Conservation (phyloP, 2,797 vertebrate genomes). For the Mastacembelus armatus region DNA sequence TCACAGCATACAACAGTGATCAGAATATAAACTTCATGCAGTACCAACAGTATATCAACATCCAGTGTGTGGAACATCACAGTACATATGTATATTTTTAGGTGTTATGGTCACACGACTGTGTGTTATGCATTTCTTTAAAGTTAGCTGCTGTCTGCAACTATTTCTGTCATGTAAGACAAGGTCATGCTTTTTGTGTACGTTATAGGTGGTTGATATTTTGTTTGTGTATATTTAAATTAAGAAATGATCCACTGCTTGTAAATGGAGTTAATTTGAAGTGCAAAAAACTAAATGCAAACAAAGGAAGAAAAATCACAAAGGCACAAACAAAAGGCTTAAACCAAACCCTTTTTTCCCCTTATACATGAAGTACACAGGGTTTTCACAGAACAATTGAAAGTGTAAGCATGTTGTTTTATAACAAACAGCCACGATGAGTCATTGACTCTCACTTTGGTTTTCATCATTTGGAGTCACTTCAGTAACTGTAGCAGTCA, state of each 20-base stretch:
- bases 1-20: neutral
- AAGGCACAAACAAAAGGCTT: constrained; percentile 2
- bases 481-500: constrained; percentile 18
- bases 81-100: neutral
- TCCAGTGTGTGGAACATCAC: neutral
- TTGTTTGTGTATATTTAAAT: no score
- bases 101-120: no score
- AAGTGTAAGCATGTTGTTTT: constrained; percentile 45
- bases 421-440: constrained; percentile 49
- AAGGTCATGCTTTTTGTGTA: neutral
- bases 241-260: no score
- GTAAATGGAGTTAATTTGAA: no score
- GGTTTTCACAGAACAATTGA: constrained; percentile 53
- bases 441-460: constrained; percentile 38
- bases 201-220: no score
- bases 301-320: neutral
- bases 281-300: neutral
- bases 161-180: no score
- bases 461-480: constrained; percentile 44
- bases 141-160: no score
- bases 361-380: constrained; percentile 1
- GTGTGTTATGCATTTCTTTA: no score
- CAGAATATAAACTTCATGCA: neutral
- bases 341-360: constrained; percentile 33
- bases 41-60: neutral